These are phyloP conservation scores for Rhagoletis zephyria DNA, from an alignment of 1,140 invertebrate species.

Conservation along the genomic window DNA sequence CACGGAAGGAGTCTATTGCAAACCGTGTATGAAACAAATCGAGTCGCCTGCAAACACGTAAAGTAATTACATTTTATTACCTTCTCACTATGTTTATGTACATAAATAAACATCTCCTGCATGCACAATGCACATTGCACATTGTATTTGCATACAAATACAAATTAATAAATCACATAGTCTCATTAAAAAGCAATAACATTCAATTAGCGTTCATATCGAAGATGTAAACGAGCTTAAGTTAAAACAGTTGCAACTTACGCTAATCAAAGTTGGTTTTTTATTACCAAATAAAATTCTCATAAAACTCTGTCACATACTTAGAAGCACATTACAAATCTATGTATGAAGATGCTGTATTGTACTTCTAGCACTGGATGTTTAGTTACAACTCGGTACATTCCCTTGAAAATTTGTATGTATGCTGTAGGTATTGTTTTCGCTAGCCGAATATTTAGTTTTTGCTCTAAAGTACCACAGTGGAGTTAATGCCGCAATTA, in stretches of 20 bases:
- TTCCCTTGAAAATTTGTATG: background rate
- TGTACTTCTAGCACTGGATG: no score
- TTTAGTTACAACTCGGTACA: no score
- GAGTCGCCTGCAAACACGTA: no score
- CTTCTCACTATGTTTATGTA: no score
- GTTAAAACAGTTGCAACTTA: slow-evolving; percentile 38
- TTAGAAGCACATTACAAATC: slow-evolving; percentile 58
- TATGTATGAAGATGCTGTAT: slow-evolving; percentile 5
- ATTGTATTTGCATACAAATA: no score
- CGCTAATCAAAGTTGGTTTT: slow-evolving; percentile 12
- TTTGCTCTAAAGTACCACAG: slow-evolving; percentile 48
- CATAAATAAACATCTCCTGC: no score
- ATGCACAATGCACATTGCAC: no score
- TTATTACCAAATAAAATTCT: slow-evolving; percentile 46
- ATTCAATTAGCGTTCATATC: slow-evolving; percentile 22
- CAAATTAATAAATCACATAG: background rate
- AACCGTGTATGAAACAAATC: no score
- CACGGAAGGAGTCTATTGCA: no score
- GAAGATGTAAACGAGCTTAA: background rate
- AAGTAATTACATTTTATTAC: no score
- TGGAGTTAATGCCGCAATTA: slow-evolving; percentile 51
- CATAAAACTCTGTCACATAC: slow-evolving; percentile 25
- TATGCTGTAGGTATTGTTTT: background rate
- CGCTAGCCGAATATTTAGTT: background rate
- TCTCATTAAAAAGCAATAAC: slow-evolving; percentile 27